A percentile compares a stretch with the other conserved stretches of the same genome.
These are phyloP conservation scores for Watersipora subatra DNA, from an alignment of 1,140 invertebrate genomes.

Conservation along the genomic window DNA sequence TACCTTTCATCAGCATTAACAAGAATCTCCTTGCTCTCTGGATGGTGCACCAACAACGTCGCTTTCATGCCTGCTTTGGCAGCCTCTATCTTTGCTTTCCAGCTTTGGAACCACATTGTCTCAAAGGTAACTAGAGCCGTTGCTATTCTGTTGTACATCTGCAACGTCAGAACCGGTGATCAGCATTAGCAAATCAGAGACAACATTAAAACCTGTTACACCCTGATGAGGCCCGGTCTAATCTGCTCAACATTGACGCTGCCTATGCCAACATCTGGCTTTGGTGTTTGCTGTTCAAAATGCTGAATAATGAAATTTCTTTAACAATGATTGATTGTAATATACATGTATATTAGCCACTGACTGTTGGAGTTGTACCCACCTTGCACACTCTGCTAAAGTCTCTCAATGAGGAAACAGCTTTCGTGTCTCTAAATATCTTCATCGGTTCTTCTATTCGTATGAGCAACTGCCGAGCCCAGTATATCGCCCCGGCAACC, in stretches of 20 bases:
- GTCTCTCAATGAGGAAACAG: slow-evolving; percentile 27
- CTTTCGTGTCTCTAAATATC: slow-evolving; percentile 28
- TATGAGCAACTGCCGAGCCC: slow-evolving; percentile 32
- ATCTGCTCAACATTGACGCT: too few relatives aligned
- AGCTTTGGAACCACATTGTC: slow-evolving; percentile 33
- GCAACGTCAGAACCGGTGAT: too few relatives aligned
- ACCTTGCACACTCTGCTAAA: slow-evolving; percentile 25
- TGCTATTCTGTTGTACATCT: slow-evolving; percentile 33
- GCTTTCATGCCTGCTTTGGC: slow-evolving; percentile 29
- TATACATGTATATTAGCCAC: too few relatives aligned
- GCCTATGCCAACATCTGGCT: too few relatives aligned
- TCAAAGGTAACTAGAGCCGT: slow-evolving; percentile 37
- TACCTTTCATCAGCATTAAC: slow-evolving; percentile 39
- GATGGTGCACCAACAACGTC: slow-evolving; percentile 33
- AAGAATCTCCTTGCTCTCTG: slow-evolving; percentile 26
- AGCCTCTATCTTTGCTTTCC: slow-evolving; percentile 34
- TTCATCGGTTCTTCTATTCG: slow-evolving; percentile 38
- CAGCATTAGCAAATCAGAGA: too few relatives aligned
- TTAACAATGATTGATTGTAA: too few relatives aligned
- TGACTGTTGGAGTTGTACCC: too few relatives aligned
- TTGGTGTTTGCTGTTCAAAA: too few relatives aligned
- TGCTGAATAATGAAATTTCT: too few relatives aligned
- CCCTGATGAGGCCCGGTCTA: too few relatives aligned
- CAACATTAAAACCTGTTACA: too few relatives aligned
- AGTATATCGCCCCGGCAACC: slow-evolving; percentile 35